Evolutionary conservation across 2,888 invertebrate genomes (phyloP).

Genomic region (Eugnorisma glareosa): DNA sequence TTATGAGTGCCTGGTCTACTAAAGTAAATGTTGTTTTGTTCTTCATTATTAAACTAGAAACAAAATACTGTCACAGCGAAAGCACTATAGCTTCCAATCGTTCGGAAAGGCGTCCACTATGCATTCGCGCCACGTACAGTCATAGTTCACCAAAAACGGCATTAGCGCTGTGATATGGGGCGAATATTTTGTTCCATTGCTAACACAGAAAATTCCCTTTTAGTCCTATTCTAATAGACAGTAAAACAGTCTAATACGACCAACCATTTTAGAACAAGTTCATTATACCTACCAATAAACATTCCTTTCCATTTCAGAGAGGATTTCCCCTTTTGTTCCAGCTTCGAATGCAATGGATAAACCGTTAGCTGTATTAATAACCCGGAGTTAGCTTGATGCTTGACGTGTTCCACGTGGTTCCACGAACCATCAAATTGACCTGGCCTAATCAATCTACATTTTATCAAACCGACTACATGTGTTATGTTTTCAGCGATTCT

Average conservation of each 20-base stretch:
- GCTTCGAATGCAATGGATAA: slow-evolving; percentile 36
- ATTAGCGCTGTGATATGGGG: slow-evolving; percentile 55
- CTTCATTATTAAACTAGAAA: slow-evolving; percentile 14
- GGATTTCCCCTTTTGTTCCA: slow-evolving; percentile 66
- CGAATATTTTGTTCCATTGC: slow-evolving; percentile 45
- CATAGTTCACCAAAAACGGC: slow-evolving; percentile 59
- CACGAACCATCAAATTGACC: slow-evolving; percentile 48
- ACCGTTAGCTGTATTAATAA: slow-evolving; percentile 21
- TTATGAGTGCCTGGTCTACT: not conserved
- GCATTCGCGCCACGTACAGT: slow-evolving; percentile 54
- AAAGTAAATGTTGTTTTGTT: not conserved
- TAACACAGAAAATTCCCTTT: slow-evolving; percentile 30
- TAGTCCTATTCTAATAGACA: not conserved
- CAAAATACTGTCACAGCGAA: slow-evolving; percentile 4
- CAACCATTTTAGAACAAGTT: slow-evolving; percentile 12
- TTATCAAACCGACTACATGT: slow-evolving; percentile 17
- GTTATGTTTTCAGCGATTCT: not conserved
- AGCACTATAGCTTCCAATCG: slow-evolving; percentile 28
- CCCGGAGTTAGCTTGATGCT: slow-evolving; percentile 22
- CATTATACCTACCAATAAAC: slow-evolving; percentile 1
- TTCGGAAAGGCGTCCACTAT: slow-evolving; percentile 26
- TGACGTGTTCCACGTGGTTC: slow-evolving; percentile 26
- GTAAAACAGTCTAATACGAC: not conserved
- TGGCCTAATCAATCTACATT: slow-evolving; percentile 34
- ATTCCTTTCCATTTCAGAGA: slow-evolving; percentile 24